phyloP scores from a whole-genome alignment of 2,888 invertebrate genomes.

The Caenorhabditis imperialis region DNA sequence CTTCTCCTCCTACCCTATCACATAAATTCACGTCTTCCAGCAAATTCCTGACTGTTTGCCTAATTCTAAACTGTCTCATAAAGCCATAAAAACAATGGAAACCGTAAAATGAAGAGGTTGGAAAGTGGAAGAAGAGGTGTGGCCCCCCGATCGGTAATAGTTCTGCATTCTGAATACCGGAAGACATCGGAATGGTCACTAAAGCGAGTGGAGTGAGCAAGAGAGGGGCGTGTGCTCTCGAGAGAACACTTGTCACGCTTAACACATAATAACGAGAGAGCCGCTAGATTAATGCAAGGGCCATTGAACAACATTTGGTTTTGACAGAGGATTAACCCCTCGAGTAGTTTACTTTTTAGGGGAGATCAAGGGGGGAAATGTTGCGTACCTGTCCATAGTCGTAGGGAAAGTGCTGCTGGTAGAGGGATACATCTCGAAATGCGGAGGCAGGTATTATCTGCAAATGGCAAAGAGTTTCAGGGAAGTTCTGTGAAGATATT shows the following conservation, averaged over 20 bases:
- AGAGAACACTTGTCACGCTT: conserved; percentile 54
- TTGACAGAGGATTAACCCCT: too few relatives aligned
- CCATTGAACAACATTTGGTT: conserved; percentile 13
- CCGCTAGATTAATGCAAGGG: too few relatives aligned
- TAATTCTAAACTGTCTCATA: too few relatives aligned
- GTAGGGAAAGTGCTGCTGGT: conserved; percentile 46
- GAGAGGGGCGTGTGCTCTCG: conserved; percentile 10
- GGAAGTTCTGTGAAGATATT: background rate
- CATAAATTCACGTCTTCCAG: background rate
- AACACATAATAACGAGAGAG: too few relatives aligned
- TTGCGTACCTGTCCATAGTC: conserved; percentile 39
- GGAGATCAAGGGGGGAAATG: too few relatives aligned
- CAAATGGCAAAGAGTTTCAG: conserved; percentile 5
- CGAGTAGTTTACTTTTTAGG: too few relatives aligned
- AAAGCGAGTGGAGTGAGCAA: conserved; percentile 3
- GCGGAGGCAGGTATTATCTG: conserved; percentile 60
- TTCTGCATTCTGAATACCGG: too few relatives aligned
- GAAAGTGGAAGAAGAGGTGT: too few relatives aligned
- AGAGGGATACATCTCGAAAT: conserved; percentile 55
- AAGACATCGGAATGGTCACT: too few relatives aligned
- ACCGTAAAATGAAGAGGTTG: background rate
- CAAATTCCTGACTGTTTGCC: too few relatives aligned
- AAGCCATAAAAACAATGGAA: too few relatives aligned
- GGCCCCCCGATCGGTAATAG: too few relatives aligned
- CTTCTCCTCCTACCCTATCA: background rate